phyloP scores from a whole-genome alignment of 64 coral and sea anemone genomes.

The Montipora efflorescens region DNA sequence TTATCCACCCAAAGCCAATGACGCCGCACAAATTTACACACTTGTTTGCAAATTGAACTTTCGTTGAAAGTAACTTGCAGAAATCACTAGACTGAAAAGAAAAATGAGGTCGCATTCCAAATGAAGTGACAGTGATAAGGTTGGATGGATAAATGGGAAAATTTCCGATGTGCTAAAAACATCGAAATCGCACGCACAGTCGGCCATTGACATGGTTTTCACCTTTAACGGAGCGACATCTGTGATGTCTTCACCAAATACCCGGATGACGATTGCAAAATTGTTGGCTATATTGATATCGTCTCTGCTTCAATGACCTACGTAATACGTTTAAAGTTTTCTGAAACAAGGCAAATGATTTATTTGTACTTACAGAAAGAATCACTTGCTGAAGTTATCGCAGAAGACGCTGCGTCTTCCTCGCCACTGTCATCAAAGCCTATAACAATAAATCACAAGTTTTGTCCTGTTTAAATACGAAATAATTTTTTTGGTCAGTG shows the following conservation, averaged over 20 bases:
- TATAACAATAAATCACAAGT: background rate
- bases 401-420: background rate
- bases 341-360: background rate
- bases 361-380: background rate
- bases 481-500: background rate
- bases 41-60: too few species aligned
- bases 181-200: background rate
- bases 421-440: background rate
- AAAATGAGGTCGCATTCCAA: background rate
- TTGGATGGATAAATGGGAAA: too few species aligned
- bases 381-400: background rate
- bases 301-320: background rate
- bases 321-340: background rate
- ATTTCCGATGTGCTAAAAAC: too few species aligned
- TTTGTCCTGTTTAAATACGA: background rate
- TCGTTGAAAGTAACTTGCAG: too few species aligned
- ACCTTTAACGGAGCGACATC: background rate
- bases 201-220: background rate
- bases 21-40: too few species aligned
- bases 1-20: too few species aligned
- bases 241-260: background rate
- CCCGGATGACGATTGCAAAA: background rate
- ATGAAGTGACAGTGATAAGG: too few species aligned
- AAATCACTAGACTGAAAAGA: background rate
- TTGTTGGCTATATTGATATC: background rate